These are phyloP conservation scores for Gambusia yucatana DNA, from an alignment of 2,797 vertebrate genomes.

Conservation along the genomic window DNA sequence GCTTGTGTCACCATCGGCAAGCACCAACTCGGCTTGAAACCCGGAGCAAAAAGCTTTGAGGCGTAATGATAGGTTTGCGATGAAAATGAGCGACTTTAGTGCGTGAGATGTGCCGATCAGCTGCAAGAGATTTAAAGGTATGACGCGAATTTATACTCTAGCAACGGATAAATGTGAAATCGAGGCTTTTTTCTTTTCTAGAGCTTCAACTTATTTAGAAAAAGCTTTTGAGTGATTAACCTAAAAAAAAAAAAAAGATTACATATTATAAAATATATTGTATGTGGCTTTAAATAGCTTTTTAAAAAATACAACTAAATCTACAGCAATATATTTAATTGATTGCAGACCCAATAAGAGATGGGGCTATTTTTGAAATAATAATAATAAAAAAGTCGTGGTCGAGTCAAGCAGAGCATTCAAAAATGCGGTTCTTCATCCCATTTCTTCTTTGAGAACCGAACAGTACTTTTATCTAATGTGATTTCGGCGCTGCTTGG, in stretches of 20 bases:
- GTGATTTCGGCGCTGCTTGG: neutral
- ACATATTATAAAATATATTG: neutral
- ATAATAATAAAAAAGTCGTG: neutral
- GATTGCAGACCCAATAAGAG: neutral
- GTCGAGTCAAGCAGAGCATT: neutral
- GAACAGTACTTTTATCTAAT: neutral
- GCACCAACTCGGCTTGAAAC: neutral
- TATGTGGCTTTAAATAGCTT: neutral
- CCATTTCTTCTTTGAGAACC: neutral
- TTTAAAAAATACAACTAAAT: neutral
- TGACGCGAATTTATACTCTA: slow-evolving; percentile 23
- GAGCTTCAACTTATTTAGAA: neutral
- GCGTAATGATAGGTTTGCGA: slow-evolving; percentile 40
- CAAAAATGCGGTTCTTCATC: neutral
- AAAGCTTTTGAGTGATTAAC: neutral
- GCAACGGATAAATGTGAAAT: neutral
- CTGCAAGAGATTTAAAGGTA: slow-evolving; percentile 61
- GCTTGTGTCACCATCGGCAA: slow-evolving; percentile 22
- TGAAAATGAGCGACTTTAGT: slow-evolving; percentile 31
- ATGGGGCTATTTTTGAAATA: neutral
- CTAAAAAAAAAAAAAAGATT: neutral
- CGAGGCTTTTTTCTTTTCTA: neutral
- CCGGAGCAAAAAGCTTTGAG: neutral
- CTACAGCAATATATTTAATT: neutral
- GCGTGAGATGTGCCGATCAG: slow-evolving; percentile 45